Evolutionary conservation across 2,797 vertebrate genomes (phyloP), one percentile per base, ranked within the genome.

Genomic region (Chelonia mydas): DNA sequence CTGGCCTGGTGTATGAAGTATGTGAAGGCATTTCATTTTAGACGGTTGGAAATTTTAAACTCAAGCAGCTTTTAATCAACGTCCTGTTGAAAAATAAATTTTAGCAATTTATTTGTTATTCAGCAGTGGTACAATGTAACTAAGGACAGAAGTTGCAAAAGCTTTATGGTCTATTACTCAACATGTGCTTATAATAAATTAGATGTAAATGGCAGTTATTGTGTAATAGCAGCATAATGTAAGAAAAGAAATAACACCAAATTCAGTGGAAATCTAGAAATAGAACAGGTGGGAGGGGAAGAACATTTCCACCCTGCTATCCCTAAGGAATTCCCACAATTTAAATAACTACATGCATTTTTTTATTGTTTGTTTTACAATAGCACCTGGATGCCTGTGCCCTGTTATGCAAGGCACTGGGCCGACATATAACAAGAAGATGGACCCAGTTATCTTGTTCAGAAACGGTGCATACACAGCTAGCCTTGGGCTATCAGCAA

Each of bases 1-100:
- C 97, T 97, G 87, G 95, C 80, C 45, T 1, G 94, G 95, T 90
- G 96, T 94, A 92, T 91, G 96, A 98, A 97, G 97, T 97, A 97
- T 81, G 57, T 95, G 95, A 98, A 97, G 93, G 91, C 91, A 94
- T 98, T 98, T 98, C 96, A 97, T 97, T 98, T 98, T 89, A 98
- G 96, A 97, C 94, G 93, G 96, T 31, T 97, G 96, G 97, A 98
- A 98, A 98, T 98, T 98, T 98, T 89, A 91, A 97, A 98, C 97
- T 97, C 97, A 98, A 98, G 97, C 92, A 96, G 98, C 94, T 98
- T 98, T 98, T 98, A 98, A 98, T 98, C 98, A 98, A 98, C 96
- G 93, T 97, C 97, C 85, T 91, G 97, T 97, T 96, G 94, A 97
- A 98, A 98, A 97, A 98, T 94, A 97, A 98, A 98, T 98, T 95